Evolutionary conservation across 2,888 invertebrate genomes (phyloP).

Genomic region (Synergus itoensis): DNA sequence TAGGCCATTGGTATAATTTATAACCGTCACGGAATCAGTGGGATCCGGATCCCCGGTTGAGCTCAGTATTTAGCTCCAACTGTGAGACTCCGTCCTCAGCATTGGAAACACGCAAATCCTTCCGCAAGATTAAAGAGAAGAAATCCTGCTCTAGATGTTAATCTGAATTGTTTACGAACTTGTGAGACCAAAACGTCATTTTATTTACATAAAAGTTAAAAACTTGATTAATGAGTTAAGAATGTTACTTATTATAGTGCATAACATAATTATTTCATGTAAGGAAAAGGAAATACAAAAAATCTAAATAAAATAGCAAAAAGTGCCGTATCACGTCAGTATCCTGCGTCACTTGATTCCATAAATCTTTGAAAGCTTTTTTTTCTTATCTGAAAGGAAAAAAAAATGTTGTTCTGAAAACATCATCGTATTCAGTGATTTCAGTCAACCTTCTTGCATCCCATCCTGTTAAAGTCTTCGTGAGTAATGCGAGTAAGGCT

Average conservation of each 20-base stretch:
- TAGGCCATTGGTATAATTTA: conserved; percentile 75
- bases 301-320: not conserved
- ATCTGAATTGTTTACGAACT: not conserved
- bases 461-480: conserved; percentile 34
- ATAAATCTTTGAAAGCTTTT: not conserved
- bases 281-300: not conserved
- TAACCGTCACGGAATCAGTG: conserved; percentile 65
- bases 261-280: not conserved
- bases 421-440: conserved; percentile 45
- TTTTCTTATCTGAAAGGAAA: conserved; percentile 15
- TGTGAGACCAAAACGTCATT: not conserved
- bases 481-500: conserved; percentile 36
- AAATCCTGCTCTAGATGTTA: not conserved
- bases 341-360: conserved; percentile 12
- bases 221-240: too few species aligned
- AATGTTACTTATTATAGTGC: too few species aligned
- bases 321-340: not conserved
- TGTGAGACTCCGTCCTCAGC: not conserved
- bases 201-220: too few species aligned
- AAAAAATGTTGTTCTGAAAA: not conserved
- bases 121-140: not conserved
- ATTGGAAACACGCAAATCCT: not conserved
- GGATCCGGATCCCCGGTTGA: conserved; percentile 45
- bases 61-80: conserved; percentile 35
- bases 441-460: conserved; percentile 49